Conservation (phyloP, 2,797 vertebrate genomes). For the Rhinogobio ventralis region DNA sequence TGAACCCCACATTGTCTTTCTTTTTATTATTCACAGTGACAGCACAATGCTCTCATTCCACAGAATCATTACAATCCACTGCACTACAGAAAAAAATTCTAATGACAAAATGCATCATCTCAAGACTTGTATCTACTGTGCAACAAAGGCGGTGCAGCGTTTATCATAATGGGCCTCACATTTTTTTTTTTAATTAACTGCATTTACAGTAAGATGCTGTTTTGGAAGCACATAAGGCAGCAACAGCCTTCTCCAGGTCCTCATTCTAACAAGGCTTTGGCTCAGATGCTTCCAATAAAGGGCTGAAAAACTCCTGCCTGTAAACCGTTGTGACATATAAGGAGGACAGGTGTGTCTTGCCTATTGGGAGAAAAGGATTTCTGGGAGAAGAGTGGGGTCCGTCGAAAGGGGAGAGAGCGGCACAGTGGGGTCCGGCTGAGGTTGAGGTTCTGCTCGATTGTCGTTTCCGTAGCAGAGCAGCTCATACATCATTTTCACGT, state of each 20-base stretch:
- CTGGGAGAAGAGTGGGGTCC: slow-evolving; percentile 31
- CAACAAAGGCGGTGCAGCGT: slow-evolving; percentile 1
- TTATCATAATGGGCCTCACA: slow-evolving; percentile 42
- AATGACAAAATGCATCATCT: slow-evolving; percentile 25
- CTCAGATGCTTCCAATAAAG: slow-evolving; percentile 57
- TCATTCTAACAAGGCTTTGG: slow-evolving; percentile 41
- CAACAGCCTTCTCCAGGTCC: slow-evolving; percentile 28
- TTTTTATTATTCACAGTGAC: slow-evolving; percentile 38
- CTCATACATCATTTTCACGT: slow-evolving; percentile 81
- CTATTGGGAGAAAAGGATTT: slow-evolving; percentile 51
- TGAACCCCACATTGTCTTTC: slow-evolving; percentile 35
- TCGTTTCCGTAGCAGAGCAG: slow-evolving; percentile 74
- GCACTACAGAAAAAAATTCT: slow-evolving; percentile 25
- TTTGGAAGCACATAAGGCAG: slow-evolving; percentile 33
- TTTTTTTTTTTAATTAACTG: not conserved
- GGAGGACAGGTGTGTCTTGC: slow-evolving; percentile 66
- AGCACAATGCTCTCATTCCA: slow-evolving; percentile 25
- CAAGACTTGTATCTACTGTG: slow-evolving; percentile 9
- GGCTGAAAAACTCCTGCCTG: slow-evolving; percentile 52
- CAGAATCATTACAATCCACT: slow-evolving; percentile 22
- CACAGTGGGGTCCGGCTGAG: slow-evolving; percentile 54
- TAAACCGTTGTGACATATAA: slow-evolving; percentile 57
- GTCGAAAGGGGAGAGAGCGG: slow-evolving; percentile 35
- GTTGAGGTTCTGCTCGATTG: slow-evolving; percentile 70
- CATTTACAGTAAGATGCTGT: slow-evolving; percentile 36